Conservation (phyloP, 1,140 invertebrate genomes). For the Scaptomyza graminum region DNA sequence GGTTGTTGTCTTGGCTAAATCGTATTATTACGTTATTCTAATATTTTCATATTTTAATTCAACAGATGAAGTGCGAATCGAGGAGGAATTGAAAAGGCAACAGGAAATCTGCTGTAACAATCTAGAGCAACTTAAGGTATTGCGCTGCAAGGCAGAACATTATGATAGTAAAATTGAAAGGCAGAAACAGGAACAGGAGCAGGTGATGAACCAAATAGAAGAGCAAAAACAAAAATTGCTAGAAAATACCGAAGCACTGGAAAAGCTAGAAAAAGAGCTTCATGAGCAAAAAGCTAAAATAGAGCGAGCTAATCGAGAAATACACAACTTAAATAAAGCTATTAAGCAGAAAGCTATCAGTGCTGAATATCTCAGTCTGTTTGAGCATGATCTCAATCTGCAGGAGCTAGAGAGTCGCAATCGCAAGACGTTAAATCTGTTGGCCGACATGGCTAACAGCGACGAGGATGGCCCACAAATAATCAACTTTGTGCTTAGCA, state of each 20-base stretch:
- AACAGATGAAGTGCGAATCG: constrained; percentile 51
- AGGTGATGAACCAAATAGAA: constrained; percentile 41
- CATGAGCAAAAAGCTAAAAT: constrained; percentile 73
- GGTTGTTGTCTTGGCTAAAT: not conserved
- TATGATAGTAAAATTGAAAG: constrained; percentile 54
- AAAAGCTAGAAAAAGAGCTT: constrained; percentile 66
- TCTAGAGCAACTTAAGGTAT: constrained; percentile 56
- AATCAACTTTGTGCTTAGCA: constrained; percentile 58
- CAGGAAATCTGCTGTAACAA: constrained; percentile 54
- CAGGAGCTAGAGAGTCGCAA: constrained; percentile 83
- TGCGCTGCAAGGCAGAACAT: constrained; percentile 64
- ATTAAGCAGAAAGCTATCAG: constrained; percentile 65
- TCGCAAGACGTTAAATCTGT: constrained; percentile 74
- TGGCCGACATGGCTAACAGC: constrained; percentile 77
- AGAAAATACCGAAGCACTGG: constrained; percentile 61
- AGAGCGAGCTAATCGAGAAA: constrained; percentile 73
- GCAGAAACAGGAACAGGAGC: constrained; percentile 44
- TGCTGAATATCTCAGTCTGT: constrained; percentile 69
- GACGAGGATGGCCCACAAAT: constrained; percentile 70
- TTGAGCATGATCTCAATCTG: constrained; percentile 75
- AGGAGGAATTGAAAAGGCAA: constrained; percentile 48
- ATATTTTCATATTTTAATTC: not conserved
- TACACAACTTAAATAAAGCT: constrained; percentile 60
- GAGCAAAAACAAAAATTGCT: constrained; percentile 27
- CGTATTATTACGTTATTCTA: not conserved